phyloP scores from a whole-genome alignment of 2,113 vertebrate genomes.

The Eurystomus gularis region DNA sequence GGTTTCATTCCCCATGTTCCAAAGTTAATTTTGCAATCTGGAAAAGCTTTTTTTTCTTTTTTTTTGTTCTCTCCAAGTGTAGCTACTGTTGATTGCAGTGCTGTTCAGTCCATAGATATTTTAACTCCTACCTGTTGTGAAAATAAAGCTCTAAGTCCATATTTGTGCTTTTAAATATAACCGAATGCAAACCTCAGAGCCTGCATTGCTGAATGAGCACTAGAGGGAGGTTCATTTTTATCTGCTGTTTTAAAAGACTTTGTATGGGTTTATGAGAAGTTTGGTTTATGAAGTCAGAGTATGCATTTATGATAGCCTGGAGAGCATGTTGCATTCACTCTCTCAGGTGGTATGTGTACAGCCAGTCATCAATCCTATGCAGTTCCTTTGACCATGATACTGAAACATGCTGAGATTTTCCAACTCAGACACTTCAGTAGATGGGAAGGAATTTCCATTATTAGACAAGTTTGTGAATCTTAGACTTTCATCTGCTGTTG shows the following conservation, averaged over 20 bases:
- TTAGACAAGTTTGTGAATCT: background rate
- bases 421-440: background rate
- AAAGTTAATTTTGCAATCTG: background rate
- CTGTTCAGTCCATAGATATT: background rate
- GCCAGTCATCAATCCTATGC: background rate
- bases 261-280: background rate
- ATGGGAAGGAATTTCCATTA: background rate
- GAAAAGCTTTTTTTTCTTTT: background rate
- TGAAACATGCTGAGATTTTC: background rate
- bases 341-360: background rate
- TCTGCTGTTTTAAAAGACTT: background rate
- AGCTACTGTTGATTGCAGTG: background rate
- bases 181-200: background rate
- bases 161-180: background rate
- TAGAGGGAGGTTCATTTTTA: background rate
- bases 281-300: constrained; percentile 15
- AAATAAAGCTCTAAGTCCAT: background rate
- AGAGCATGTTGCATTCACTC: background rate
- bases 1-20: background rate
- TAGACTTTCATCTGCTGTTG: background rate
- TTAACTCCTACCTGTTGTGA: background rate
- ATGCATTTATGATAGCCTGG: background rate
- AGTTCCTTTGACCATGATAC: background rate
- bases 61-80: background rate
- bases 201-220: background rate